Evolutionary conservation across 2,797 vertebrate species (phyloP).

Genomic region (Sciurus vulgaris): DNA sequence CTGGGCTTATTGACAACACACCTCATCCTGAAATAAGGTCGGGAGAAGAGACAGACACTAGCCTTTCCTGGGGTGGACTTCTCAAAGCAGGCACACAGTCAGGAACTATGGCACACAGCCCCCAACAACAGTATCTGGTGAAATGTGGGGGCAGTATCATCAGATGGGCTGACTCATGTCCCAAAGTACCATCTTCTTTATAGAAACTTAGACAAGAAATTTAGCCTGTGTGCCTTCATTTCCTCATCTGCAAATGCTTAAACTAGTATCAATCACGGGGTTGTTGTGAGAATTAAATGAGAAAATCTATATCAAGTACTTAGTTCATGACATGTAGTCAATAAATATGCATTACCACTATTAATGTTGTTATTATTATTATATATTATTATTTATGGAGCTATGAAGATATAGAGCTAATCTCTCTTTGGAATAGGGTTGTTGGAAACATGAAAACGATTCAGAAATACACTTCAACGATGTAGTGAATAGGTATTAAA

Average conservation of each 20-base stretch:
- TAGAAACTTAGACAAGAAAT: background rate
- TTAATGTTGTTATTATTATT: background rate
- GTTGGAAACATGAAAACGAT: background rate
- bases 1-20: background rate
- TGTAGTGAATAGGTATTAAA: background rate
- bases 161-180: background rate
- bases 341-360: background rate
- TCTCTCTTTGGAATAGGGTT: background rate
- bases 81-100: background rate
- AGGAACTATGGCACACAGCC: background rate
- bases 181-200: background rate
- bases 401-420: background rate
- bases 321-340: background rate
- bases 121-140: background rate
- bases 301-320: background rate
- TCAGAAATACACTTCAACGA: background rate
- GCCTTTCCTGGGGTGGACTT: background rate
- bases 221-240: background rate
- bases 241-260: background rate
- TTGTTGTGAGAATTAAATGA: background rate
- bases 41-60: rapidly evolving
- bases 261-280: background rate
- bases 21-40: background rate
- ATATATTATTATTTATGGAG: background rate
- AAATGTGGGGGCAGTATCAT: background rate